Evolutionary conservation across 2,888 invertebrate genomes (phyloP), one percentile per base, ranked within the genome.

Genomic region (Aproaerema taeniolella): DNA sequence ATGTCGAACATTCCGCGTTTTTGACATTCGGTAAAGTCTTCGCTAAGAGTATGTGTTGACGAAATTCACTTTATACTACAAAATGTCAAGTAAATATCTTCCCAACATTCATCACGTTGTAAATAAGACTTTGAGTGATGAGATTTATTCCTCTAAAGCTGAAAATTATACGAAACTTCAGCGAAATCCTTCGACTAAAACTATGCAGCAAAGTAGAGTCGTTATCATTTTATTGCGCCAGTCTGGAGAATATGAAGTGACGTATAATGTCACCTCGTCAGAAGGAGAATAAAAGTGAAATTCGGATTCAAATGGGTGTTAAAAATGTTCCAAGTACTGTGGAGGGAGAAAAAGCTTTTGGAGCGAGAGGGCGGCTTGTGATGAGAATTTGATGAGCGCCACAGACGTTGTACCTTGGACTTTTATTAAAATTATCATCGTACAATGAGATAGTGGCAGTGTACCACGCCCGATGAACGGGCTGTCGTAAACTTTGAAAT

Each of bases 341-440:
- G 52, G 58, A 64, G 55, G 46, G 64, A 68, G 63, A 17, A 13
- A n/a, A n/a, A n/a, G n/a, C n/a, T n/a, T n/a, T n/a, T n/a, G n/a
- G n/a, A 30, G 37, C 20, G 67, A 63, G 70, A 63, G 56, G 53
- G 60, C 55, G 57, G 52, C 61, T 56, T 67, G 67, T 76, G 73
- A 80, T 78, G 73, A 64, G 78, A 71, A 67, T 78, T 80, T 80
- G 75, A 81, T 74, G 76, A 77, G 74, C 53, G 61, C 53, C 58
- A 55, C 50, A 49, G 65, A 65, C 67, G 64, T 64, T 70, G 28
- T 16, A 28, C 15, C 35, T 35, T 28, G 8, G 2, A 16, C 16
- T 35, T 35, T 76, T 74, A 73, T 74, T 71, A 67, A 71, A 74
- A 71, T 64, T 50, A 63, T 65, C 61, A 58, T 45, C 59, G 49